Base-by-base conservation (phyloP, 2,888 invertebrate genomes). In the Deilephila porcellus region DNA sequence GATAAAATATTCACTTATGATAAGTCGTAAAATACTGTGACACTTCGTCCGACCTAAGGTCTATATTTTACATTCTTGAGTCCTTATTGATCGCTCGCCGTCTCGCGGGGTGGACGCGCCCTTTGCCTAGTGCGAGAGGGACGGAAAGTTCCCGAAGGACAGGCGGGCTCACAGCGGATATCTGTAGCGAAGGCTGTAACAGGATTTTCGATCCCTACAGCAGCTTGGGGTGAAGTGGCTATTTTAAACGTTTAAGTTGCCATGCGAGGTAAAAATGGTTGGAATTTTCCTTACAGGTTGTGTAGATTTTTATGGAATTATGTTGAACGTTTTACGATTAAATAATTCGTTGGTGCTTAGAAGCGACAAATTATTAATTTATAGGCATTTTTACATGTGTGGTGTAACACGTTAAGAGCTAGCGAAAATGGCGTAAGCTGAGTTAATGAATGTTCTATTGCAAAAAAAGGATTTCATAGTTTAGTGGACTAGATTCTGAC, bases 81-180 rank as follows among this genome's bases (percentile, higher is more conserved):
- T 86, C 86, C 85, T 85, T 93, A 93, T 93, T 91, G 93, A 93
- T 93, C 93, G 91, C 77, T 80, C 78, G 77, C 82, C 80, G 79
- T 76, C 78, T 73, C 67, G 72, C 1, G 83, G 83, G 76, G 76
- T 81, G 75, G 84, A 81, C 77, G 73, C 74, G 72, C 74, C 78
- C 75, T 80, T 76, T 19, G 52, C 34, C 71, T 76, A 78, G 81
- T 74, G 74, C 76, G 86, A 88, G 77, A 73, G 79, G 79, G 87
- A 85, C 76, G 76, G 80, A 72, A 79, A 82, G 76, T 78, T 84
- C 77, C 75, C 77, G 59, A 20, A 77, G 74, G 75, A 76, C 77
- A 78, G 79, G 77, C 79, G 73, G 67, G 75, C 85, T 85, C 83
- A 76, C 74, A 78, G 85, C 83, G 83, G 80, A 81, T 88, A 85